A percentile compares a stretch with the other conserved stretches of the same genome.
Conservation (phyloP, 2,797 vertebrate species). For the Sebastes miniatus region DNA sequence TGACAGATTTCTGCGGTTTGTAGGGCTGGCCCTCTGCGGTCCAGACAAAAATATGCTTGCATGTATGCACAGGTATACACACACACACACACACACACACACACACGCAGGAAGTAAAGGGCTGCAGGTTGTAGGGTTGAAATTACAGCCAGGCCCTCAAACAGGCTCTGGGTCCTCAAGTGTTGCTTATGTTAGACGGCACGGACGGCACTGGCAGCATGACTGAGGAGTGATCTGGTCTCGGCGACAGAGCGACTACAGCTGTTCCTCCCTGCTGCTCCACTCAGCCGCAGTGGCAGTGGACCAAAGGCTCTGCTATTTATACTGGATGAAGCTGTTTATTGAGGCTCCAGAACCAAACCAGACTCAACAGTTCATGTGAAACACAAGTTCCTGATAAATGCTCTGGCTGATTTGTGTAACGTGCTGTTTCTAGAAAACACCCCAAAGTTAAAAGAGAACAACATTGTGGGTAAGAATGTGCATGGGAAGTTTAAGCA, state of each 20-base stretch:
- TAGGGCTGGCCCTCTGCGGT: too few species aligned
- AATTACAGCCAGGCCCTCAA: slow-evolving; percentile 30
- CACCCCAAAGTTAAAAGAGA: not conserved
- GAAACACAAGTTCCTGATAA: slow-evolving; percentile 25
- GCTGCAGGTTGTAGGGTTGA: slow-evolving; percentile 9
- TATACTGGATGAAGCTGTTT: slow-evolving; percentile 60
- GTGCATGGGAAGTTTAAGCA: not conserved
- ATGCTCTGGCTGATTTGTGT: not conserved
- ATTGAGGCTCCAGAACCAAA: slow-evolving; percentile 45
- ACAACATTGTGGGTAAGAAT: not conserved
- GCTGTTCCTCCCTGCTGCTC: slow-evolving; percentile 58
- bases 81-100: not conserved
- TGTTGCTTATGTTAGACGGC: slow-evolving; percentile 42
- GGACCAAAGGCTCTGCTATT: slow-evolving; percentile 65
- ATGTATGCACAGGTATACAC: not conserved
- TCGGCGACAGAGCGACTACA: slow-evolving; percentile 63
- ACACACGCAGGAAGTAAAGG: not conserved
- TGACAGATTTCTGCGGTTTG: fast-evolving
- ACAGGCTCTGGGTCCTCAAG: slow-evolving; percentile 18
- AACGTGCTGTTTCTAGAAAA: not conserved
- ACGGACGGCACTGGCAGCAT: not conserved
- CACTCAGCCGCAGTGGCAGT: slow-evolving; percentile 51
- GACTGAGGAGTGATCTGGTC: slow-evolving; percentile 41
- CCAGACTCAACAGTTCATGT: slow-evolving; percentile 32
- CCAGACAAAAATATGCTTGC: not conserved